Conservation (phyloP, 1,140 invertebrate genomes). For the Parapsyche elsis region DNA sequence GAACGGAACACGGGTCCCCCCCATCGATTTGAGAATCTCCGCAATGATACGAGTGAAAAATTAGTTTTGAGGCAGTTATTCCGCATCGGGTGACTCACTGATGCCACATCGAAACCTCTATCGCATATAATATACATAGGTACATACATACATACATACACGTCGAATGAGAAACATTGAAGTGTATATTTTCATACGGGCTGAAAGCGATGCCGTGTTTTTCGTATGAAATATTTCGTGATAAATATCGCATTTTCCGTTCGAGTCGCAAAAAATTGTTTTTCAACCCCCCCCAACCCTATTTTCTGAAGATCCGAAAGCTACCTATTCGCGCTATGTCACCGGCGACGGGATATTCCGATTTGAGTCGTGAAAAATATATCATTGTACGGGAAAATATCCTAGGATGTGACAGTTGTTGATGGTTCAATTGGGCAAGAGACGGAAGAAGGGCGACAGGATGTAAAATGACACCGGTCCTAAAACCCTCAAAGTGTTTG, state of each 20-base stretch:
- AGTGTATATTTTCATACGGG: neutral
- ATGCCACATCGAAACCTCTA: too few relatives aligned
- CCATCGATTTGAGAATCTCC: neutral
- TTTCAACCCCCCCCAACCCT: neutral
- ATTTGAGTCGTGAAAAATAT: constrained; percentile 31
- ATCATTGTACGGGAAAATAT: constrained; percentile 29
- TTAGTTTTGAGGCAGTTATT: constrained; percentile 35
- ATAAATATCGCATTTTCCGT: constrained; percentile 28
- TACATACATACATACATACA: neutral
- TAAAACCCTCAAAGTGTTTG: constrained; percentile 17
- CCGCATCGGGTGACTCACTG: neutral
- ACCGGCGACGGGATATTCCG: constrained; percentile 5
- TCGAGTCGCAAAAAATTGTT: constrained; percentile 14
- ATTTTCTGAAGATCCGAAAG: neutral
- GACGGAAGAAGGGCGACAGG: neutral
- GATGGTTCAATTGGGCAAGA: constrained; percentile 39
- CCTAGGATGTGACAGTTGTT: constrained; percentile 32
- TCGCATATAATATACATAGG: too few relatives aligned
- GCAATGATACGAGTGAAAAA: constrained; percentile 21
- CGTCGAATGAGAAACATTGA: neutral
- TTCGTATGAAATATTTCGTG: constrained; percentile 25
- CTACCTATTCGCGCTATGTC: neutral
- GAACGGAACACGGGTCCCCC: constrained; percentile 4
- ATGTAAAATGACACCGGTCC: constrained; percentile 29
- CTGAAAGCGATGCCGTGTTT: constrained; percentile 27